Conservation (phyloP, 2,797 vertebrate genomes). For the Steatocranus sp. region DNA sequence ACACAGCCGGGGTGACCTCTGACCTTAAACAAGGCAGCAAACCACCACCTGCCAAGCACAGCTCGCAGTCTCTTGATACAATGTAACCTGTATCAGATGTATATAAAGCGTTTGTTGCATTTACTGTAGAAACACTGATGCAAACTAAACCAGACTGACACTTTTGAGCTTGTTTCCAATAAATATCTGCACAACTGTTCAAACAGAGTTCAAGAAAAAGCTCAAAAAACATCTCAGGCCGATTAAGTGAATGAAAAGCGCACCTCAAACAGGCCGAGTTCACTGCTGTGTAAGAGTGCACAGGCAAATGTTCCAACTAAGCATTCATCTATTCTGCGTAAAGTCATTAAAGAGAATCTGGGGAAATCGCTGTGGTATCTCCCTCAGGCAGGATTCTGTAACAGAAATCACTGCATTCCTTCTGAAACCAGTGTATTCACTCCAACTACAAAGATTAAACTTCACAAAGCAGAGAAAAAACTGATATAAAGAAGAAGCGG, state of each 20-base stretch:
- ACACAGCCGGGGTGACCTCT: background rate
- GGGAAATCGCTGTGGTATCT: background rate
- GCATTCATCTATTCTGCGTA: background rate
- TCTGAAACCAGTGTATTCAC: background rate
- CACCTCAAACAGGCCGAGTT: background rate
- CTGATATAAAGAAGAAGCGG: background rate
- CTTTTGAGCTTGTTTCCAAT: background rate
- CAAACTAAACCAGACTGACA: background rate
- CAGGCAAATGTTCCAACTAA: no score
- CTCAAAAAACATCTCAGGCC: background rate
- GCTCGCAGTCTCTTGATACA: background rate
- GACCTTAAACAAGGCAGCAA: background rate
- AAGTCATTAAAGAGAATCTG: background rate
- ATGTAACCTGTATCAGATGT: background rate
- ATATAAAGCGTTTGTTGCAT: accelerated
- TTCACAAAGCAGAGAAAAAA: background rate
- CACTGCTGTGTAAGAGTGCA: background rate
- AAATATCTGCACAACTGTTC: background rate
- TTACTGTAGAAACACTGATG: background rate
- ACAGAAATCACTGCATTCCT: background rate
- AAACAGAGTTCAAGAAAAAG: background rate
- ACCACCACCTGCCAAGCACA: background rate
- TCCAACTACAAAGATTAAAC: background rate
- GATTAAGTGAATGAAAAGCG: background rate
- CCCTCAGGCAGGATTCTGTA: background rate